Conservation (phyloP, 2,888 invertebrate genomes). For the Erebia epiphron region DNA sequence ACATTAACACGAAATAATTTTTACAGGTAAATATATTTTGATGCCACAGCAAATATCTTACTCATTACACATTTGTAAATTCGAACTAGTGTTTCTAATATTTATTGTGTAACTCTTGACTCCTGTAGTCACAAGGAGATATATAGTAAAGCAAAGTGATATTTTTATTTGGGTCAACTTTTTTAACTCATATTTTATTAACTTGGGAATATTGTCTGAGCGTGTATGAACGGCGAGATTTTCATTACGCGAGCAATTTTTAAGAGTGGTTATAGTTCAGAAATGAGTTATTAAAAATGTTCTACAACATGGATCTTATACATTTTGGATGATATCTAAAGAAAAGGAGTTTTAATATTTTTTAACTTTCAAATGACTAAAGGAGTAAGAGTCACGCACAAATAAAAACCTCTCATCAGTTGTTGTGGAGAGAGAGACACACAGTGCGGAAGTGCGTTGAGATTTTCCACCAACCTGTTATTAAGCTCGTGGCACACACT, state of each 20-base stretch:
- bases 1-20: slow-evolving; percentile 25
- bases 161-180: no score
- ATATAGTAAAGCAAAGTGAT: no score
- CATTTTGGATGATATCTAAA: no score
- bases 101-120: background rate
- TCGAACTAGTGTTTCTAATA: background rate
- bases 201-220: no score
- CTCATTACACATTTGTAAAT: slow-evolving; percentile 14
- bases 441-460: slow-evolving; percentile 83
- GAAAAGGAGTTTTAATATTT: background rate
- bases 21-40: slow-evolving; percentile 28
- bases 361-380: background rate
- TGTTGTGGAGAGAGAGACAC: slow-evolving; percentile 85
- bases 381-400: background rate
- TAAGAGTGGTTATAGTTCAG: no score
- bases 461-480: slow-evolving; percentile 91
- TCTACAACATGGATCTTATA: no score
- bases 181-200: no score
- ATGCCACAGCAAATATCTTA: slow-evolving; percentile 22
- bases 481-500: slow-evolving; percentile 92
- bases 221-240: no score
- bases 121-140: no score
- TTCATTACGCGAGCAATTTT: no score
- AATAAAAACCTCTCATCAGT: slow-evolving; percentile 50
- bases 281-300: no score